Evolutionary conservation across 2,113 vertebrate species (phyloP), one percentile per base, ranked within the genome.

Genomic region (Halichoeres trimaculatus): DNA sequence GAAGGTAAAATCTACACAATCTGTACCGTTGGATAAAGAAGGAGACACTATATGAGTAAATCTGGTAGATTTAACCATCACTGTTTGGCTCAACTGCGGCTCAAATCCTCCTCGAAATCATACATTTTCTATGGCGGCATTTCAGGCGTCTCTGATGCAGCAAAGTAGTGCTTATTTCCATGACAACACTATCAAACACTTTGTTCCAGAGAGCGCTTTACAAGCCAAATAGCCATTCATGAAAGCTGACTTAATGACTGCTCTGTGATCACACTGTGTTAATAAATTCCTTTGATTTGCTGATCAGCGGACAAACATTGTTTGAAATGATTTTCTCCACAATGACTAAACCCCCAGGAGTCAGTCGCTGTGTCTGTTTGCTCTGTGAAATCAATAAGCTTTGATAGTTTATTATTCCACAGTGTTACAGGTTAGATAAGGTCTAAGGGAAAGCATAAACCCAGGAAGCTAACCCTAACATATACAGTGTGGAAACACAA

Each of bases 1-100:
- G 96, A 96, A 86, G 96, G 96, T 97, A 91, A 85, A 90, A 26
- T 19, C 30, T 47, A 26, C 34, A 82, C 67, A 87, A 3, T 30
- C 5, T 10, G 24, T 1, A 1, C 35, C 55, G 41, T 34, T 17
- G 17, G 36, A 56, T 63, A 16, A 12, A 34, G 59, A n/a, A n/a
- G n/a, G n/a, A n/a, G n/a, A n/a, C n/a, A n/a, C n/a, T n/a, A n/a
- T n/a, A n/a, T n/a, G n/a, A n/a, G n/a, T n/a, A n/a, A n/a, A 2
- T 38, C 6, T 34, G 30, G 17, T 8, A 38, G 61, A 20, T 41
- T 41, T 26, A 64, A 26, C 5, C 24, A 10, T 45, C 52, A 5
- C 9, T 20, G 40, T 52, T 47, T 26, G 41, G 35, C 23, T 12
- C 40, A 74, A 64, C 66, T 60, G 36, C 47, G 14, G 2, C 50